A percentile compares a stretch with the other conserved stretches of the same genome.
Conservation (phyloP, 2,888 invertebrate genomes). For the Odontothrips loti region DNA sequence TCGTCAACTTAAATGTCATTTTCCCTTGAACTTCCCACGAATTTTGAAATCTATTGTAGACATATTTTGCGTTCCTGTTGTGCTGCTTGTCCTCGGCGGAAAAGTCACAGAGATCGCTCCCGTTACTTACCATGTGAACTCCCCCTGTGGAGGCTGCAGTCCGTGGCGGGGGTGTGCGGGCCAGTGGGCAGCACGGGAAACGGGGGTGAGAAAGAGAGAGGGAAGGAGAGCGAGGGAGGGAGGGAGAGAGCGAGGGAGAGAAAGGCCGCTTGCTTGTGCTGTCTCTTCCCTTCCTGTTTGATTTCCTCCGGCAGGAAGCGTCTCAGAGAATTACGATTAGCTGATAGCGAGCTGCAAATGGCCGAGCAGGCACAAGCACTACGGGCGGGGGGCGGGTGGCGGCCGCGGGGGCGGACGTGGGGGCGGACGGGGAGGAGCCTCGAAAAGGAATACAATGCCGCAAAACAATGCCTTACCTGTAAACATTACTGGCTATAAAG, state of each 20-base stretch:
- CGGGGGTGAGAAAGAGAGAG: background rate
- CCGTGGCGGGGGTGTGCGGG: too few species aligned
- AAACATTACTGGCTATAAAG: background rate
- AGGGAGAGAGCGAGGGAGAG: constrained; percentile 1
- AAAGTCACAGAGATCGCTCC: too few species aligned
- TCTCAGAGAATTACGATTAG: constrained; percentile 26
- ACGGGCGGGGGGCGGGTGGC: background rate
- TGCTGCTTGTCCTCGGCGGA: too few species aligned
- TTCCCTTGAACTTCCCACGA: too few species aligned
- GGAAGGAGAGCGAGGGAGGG: background rate
- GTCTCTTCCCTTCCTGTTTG: constrained; percentile 18
- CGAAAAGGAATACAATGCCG: constrained; percentile 23
- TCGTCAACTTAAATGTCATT: too few species aligned
- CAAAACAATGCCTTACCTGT: constrained; percentile 26
- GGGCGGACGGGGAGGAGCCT: background rate
- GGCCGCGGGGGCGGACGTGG: background rate
- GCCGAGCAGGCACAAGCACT: background rate
- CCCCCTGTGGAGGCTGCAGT: too few species aligned
- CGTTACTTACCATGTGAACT: too few species aligned
- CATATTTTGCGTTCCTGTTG: too few species aligned
- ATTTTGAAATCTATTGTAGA: too few species aligned
- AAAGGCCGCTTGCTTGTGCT: background rate
- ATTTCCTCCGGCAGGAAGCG: constrained; percentile 22
- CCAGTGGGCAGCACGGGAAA: too few species aligned
- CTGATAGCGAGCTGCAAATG: constrained; percentile 18